Percentiles rank a stretch among this genome's conserved stretches.
Evolutionary conservation across 2,113 vertebrate genomes (phyloP).

Genomic region (Lepus americanus): DNA sequence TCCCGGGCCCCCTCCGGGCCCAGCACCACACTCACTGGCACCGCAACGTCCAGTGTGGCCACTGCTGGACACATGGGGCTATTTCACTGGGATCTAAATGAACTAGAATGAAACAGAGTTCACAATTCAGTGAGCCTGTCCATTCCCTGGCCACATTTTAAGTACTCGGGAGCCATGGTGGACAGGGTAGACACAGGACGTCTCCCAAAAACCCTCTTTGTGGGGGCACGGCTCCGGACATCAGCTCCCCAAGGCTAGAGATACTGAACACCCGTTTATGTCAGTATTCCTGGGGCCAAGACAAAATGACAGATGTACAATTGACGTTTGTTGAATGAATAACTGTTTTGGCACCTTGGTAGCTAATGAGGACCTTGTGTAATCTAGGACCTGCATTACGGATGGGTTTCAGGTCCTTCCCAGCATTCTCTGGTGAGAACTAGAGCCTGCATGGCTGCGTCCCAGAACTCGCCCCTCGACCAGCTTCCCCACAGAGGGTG

Average conservation of each 20-base stretch:
- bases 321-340: neutral
- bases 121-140: neutral
- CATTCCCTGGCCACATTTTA: neutral
- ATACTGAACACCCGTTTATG: fast-evolving
- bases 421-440: neutral
- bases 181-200: neutral
- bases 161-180: neutral
- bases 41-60: neutral
- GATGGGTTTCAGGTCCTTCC: neutral
- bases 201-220: neutral
- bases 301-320: fast-evolving
- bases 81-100: neutral
- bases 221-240: fast-evolving
- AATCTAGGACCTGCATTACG: fast-evolving
- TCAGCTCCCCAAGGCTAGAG: neutral
- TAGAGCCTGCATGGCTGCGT: neutral
- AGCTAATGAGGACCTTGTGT: fast-evolving
- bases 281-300: neutral
- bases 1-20: too few relatives aligned
- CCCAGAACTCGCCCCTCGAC: neutral
- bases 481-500: neutral
- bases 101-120: neutral
- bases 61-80: fast-evolving
- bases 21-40: fast-evolving
- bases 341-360: neutral